A percentile compares a stretch with the other conserved stretches of the same genome.
Conservation (phyloP, 1,140 invertebrate genomes). For the Drosophila santomea region DNA sequence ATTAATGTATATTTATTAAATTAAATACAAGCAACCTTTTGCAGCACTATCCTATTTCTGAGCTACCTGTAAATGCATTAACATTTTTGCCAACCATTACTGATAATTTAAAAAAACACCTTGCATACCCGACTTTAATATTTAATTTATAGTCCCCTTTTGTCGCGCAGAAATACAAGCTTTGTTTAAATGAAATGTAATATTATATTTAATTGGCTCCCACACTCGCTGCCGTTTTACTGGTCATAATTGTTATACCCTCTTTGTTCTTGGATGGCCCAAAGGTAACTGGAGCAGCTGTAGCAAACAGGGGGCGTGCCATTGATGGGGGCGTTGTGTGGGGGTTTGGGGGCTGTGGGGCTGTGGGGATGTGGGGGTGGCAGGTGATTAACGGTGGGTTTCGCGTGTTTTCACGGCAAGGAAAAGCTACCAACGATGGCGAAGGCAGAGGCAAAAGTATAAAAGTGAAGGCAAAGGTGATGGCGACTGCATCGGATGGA, state of each 20-base stretch:
- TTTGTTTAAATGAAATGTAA: not conserved
- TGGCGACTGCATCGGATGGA: conserved; percentile 19
- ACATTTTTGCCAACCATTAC: not conserved
- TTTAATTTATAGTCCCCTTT: not conserved
- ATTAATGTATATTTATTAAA: too few relatives aligned
- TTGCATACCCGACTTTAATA: too few relatives aligned
- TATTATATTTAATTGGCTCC: conserved; percentile 4
- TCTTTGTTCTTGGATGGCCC: conserved; percentile 7
- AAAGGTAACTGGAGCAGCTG: conserved; percentile 20
- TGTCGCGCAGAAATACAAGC: not conserved
- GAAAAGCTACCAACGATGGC: not conserved
- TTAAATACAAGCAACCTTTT: too few relatives aligned
- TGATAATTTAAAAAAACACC: not conserved
- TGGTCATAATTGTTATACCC: conserved; percentile 8
- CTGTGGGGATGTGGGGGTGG: not conserved
- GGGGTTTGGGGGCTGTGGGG: not conserved
- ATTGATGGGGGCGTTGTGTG: not conserved
- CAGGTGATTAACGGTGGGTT: conserved; percentile 33
- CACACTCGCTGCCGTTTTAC: not conserved
- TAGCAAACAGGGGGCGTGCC: conserved; percentile 8
- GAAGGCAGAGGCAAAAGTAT: not conserved
- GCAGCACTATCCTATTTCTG: too few relatives aligned
- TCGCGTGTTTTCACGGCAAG: conserved; percentile 8
- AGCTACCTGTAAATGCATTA: too few relatives aligned
- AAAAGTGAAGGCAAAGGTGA: conserved; percentile 25